Percentiles rank a stretch among this genome's conserved stretches.
Evolutionary conservation across 2,888 invertebrate genomes (phyloP).

Genomic region (Piscicola geometra): DNA sequence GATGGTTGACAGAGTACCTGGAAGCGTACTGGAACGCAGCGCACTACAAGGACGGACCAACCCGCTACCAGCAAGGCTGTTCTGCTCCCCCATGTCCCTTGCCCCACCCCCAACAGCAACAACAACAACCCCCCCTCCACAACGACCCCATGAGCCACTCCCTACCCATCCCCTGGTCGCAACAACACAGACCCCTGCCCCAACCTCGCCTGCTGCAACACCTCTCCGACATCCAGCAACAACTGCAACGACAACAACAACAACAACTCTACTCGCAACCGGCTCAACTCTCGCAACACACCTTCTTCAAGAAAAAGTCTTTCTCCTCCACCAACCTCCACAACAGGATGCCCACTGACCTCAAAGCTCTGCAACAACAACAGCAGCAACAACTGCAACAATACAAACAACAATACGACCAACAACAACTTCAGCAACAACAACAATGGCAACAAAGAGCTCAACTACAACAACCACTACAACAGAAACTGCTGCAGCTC

Average conservation of each 20-base stretch:
- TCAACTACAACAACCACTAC: neutral
- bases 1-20: slow-evolving; percentile 23
- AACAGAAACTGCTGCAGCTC: neutral
- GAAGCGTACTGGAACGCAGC: slow-evolving; percentile 34
- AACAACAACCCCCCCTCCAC: neutral
- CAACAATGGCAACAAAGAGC: neutral
- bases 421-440: slow-evolving; percentile 1
- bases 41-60: slow-evolving; percentile 30
- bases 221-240: slow-evolving; percentile 2
- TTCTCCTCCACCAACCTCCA: slow-evolving; percentile 23
- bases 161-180: slow-evolving; percentile 27
- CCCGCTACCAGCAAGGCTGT: slow-evolving; percentile 13
- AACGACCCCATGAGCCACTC: slow-evolving; percentile 22
- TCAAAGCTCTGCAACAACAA: slow-evolving; percentile 4
- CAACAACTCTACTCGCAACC: neutral
- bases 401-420: neutral
- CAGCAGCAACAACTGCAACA: neutral
- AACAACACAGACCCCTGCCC: neutral
- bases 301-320: slow-evolving; percentile 24
- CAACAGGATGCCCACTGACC: neutral
- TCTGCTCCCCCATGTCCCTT: neutral
- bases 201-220: slow-evolving; percentile 13
- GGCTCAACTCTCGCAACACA: slow-evolving; percentile 10
- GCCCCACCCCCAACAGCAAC: neutral
- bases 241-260: slow-evolving; percentile 15